phyloP scores from a whole-genome alignment of 2,888 invertebrate species.

The Pandemis heparana region DNA sequence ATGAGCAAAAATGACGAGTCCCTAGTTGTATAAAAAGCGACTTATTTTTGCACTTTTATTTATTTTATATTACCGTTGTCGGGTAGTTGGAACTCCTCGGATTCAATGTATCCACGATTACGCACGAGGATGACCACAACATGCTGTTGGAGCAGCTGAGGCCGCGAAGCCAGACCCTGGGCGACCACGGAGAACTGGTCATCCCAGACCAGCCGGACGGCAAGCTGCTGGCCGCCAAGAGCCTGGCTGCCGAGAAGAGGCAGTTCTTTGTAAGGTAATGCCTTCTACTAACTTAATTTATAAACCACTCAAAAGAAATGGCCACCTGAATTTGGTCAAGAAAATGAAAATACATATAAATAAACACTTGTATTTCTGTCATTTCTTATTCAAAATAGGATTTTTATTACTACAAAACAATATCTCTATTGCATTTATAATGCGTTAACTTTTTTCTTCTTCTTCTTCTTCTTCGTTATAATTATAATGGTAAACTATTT shows the following conservation, averaged over 20 bases:
- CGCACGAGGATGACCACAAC: slow-evolving; percentile 92
- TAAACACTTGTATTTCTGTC: too few species aligned
- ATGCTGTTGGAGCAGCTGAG: slow-evolving; percentile 89
- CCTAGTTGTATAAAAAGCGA: too few species aligned
- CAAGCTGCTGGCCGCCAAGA: slow-evolving; percentile 52
- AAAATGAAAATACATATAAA: too few species aligned
- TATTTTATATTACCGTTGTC: not conserved
- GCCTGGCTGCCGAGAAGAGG: slow-evolving; percentile 62
- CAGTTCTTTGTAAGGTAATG: slow-evolving; percentile 67
- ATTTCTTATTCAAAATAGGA: too few species aligned
- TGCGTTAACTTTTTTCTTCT: too few species aligned
- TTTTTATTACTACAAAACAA: too few species aligned
- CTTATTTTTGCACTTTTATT: too few species aligned
- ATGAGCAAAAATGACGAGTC: too few species aligned
- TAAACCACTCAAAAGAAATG: not conserved
- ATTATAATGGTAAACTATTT: too few species aligned
- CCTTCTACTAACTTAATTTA: not conserved
- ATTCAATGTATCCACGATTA: slow-evolving; percentile 91
- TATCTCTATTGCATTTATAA: too few species aligned
- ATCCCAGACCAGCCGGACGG: slow-evolving; percentile 70
- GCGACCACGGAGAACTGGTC: slow-evolving; percentile 83
- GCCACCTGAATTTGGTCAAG: too few species aligned
- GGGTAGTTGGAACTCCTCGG: slow-evolving; percentile 94
- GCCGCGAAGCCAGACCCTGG: slow-evolving; percentile 76
- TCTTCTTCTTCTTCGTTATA: too few species aligned